Conservation (phyloP, 2,113 vertebrate genomes). For the Takifugu flavidus region DNA sequence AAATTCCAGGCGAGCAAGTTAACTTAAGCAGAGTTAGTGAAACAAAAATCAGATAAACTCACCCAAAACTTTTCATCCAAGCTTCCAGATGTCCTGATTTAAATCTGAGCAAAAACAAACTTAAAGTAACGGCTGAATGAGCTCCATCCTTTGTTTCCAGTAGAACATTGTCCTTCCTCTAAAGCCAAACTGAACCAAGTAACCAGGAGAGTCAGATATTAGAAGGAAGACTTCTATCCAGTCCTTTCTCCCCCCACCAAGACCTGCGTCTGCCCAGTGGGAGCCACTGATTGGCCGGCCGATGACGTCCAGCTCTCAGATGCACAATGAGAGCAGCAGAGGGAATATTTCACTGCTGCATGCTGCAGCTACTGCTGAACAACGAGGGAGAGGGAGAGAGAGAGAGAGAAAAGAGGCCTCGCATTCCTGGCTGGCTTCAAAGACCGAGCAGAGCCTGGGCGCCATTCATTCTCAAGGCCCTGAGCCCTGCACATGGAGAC, state of each 20-base stretch:
- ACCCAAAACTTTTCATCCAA: constrained; percentile 47
- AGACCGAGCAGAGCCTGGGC: constrained; percentile 71
- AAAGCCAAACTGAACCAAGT: constrained; percentile 39
- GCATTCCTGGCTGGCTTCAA: constrained; percentile 78
- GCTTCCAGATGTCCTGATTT: constrained; percentile 25
- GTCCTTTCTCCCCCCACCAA: constrained; percentile 53
- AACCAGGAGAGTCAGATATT: constrained; percentile 59
- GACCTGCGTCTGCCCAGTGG: constrained; percentile 53
- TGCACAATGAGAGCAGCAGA: constrained; percentile 68
- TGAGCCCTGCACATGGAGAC: constrained; percentile 70
- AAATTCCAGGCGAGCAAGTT: neutral
- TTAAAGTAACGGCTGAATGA: constrained; percentile 16
- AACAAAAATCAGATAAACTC: constrained; percentile 47
- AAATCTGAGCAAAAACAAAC: constrained; percentile 32
- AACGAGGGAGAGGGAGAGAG: constrained; percentile 56
- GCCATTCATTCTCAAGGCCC: constrained; percentile 78
- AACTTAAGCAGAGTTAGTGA: neutral
- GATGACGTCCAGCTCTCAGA: constrained; percentile 46
- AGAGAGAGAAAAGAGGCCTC: constrained; percentile 68
- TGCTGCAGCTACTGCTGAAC: constrained; percentile 64
- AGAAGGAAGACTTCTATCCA: constrained; percentile 61
- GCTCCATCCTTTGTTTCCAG: constrained; percentile 15
- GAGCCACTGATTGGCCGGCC: constrained; percentile 60
- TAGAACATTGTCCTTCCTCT: constrained; percentile 43
- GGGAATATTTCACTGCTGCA: constrained; percentile 71